Base-by-base conservation (phyloP, 2,113 vertebrate species). In the Sciurus niger region DNA sequence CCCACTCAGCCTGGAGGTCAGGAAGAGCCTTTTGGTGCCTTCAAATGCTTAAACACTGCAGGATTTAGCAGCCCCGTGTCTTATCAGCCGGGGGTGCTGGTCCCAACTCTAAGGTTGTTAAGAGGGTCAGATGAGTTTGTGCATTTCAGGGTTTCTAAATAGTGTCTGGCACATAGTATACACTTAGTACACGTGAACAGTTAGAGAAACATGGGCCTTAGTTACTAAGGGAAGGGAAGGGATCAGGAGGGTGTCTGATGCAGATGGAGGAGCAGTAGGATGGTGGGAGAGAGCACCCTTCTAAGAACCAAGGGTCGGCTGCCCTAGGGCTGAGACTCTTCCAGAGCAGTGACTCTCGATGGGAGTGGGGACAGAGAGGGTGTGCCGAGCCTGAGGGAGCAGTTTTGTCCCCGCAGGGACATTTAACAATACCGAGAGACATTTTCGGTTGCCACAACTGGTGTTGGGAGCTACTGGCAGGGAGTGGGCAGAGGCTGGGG, bases 281-380 rank as follows among this genome's bases (percentile, higher is more conserved):
- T 8, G 13, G 7, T 16, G 65, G 40, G 28, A 51, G 14, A 60
- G 78, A 0, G 0, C 2, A 0, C 25, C n/a, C 70, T 22, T 37
- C 67, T 30, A 13, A 5, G 8, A 46, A 6, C 37, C 4, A 3
- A 20, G 20, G 7, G 4, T 12, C 1, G 28, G 3, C 0, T 0
- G 14, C n/a, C 20, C 16, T 6, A 20, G 4, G 8, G n/a, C 1
- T 18, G 7, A 14, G n/a, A 12, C 16, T 22, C 3, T 9, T 22
- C 43, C 8, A 40, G 30, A 22, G 37, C 17, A 48, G 48, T 9
- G 70, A 4, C 22, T 48, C 72, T 46, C 4, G 0, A 12, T 78
- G 13, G 73, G 17, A 8, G 13, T 18, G 0, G 24, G 58, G 58
- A 18, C 48, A 11, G 10, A 67, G 58, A 65, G 51, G 14, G 37